A percentile compares a stretch with the other conserved stretches of the same genome.
Conservation (phyloP, 2,113 vertebrate genomes). For the Sialia sialis region DNA sequence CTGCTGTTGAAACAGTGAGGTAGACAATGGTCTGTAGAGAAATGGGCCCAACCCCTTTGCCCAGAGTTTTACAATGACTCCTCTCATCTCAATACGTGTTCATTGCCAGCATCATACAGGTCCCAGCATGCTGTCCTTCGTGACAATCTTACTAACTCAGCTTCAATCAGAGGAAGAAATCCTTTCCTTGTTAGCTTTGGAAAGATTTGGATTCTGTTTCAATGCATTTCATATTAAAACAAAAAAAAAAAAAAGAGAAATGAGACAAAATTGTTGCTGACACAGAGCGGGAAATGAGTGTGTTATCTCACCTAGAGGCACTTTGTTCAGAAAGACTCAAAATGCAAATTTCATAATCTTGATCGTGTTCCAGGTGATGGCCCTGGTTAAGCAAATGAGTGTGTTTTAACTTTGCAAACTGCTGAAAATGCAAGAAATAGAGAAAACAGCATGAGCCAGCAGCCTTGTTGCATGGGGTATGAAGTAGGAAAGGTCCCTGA, state of each 20-base stretch:
- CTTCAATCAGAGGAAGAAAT: slow-evolving; percentile 12
- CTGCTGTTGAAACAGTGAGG: neutral
- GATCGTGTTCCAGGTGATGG: neutral
- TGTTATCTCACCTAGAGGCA: slow-evolving; percentile 1
- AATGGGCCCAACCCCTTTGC: neutral
- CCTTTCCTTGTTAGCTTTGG: slow-evolving; percentile 56
- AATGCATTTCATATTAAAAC: neutral
- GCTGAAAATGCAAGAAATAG: slow-evolving; percentile 24
- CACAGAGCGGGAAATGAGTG: neutral
- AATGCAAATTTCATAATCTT: neutral
- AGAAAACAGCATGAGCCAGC: neutral
- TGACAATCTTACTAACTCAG: neutral
- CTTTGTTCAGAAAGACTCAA: neutral
- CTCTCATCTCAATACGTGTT: neutral
- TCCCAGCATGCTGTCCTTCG: neutral
- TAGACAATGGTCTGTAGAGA: neutral
- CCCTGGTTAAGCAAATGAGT: neutral
- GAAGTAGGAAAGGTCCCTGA: neutral
- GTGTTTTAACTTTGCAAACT: neutral
- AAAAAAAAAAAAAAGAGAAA: neutral
- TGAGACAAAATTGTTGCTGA: slow-evolving; percentile 8
- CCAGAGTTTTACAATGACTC: slow-evolving; percentile 1
- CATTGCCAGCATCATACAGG: neutral
- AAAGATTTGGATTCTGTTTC: neutral
- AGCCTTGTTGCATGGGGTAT: neutral